phyloP scores from a whole-genome alignment of 1,140 invertebrate genomes.

The Cotesia glomerata region DNA sequence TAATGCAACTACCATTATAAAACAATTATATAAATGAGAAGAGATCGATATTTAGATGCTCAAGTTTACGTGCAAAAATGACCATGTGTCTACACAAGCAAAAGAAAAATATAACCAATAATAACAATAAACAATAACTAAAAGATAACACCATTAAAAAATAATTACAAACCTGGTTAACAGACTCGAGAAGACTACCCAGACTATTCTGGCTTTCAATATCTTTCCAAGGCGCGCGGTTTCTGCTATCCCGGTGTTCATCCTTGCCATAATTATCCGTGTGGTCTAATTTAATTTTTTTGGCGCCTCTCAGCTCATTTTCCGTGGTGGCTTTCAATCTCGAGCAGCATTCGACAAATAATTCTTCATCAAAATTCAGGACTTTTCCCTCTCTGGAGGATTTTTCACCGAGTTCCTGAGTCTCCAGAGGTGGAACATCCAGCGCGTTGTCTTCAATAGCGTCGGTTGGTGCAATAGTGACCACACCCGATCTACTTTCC shows the following conservation, averaged over 20 bases:
- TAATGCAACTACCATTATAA: background rate
- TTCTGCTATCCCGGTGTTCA: constrained; percentile 43
- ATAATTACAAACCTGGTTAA: constrained; percentile 56
- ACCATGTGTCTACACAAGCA: background rate
- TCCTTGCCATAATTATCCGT: constrained; percentile 49
- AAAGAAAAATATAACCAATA: too few relatives aligned
- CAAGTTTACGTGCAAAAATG: constrained; percentile 2
- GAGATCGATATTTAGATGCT: background rate
- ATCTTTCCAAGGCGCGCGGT: constrained; percentile 54
- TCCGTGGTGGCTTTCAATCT: constrained; percentile 59
- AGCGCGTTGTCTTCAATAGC: constrained; percentile 58
- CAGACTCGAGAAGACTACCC: constrained; percentile 57
- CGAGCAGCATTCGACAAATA: constrained; percentile 61
- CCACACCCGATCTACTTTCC: constrained; percentile 42
- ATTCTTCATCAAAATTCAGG: constrained; percentile 57
- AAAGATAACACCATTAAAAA: background rate
- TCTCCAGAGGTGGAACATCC: constrained; percentile 48
- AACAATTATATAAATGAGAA: background rate
- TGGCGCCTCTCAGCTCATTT: constrained; percentile 57
- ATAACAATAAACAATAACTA: background rate
- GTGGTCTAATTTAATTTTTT: constrained; percentile 60
- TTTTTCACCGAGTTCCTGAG: constrained; percentile 38
- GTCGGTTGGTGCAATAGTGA: constrained; percentile 57
- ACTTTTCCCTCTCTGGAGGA: constrained; percentile 52
- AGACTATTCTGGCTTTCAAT: constrained; percentile 58